A percentile compares a stretch with the other conserved stretches of the same genome.
Conservation (phyloP, 1,140 invertebrate species). For the Brachionus sp. region DNA sequence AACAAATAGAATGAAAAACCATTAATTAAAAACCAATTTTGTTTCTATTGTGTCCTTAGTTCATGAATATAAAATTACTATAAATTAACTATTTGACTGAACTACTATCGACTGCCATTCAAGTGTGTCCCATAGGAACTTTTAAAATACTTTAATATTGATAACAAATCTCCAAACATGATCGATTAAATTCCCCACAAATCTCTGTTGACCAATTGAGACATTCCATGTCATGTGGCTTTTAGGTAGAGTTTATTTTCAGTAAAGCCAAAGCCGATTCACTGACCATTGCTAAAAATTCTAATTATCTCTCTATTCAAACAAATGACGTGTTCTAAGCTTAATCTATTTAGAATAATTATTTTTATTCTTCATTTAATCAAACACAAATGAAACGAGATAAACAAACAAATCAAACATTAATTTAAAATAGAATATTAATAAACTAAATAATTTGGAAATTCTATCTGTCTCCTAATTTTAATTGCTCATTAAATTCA, state of each 20-base stretch:
- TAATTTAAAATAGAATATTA: neutral
- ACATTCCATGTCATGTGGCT: neutral
- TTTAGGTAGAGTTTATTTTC: neutral
- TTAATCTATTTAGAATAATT: neutral
- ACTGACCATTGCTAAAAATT: neutral
- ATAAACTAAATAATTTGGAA: neutral
- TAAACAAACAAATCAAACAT: neutral
- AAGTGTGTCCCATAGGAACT: neutral
- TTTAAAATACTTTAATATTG: neutral
- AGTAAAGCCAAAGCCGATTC: neutral
- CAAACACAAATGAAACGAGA: neutral
- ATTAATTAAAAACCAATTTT: constrained; percentile 33
- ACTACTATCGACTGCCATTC: neutral
- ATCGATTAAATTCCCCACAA: neutral
- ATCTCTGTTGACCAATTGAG: neutral
- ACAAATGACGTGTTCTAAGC: neutral
- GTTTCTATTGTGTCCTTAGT: neutral
- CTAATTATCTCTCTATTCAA: neutral
- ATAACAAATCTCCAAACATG: neutral
- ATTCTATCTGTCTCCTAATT: neutral
- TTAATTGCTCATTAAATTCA: neutral
- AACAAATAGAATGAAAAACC: neutral
- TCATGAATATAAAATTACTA: constrained; percentile 13
- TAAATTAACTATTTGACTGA: constrained; percentile 4
- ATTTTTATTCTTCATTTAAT: neutral